A percentile compares a stretch with the other conserved stretches of the same genome.
Conservation (phyloP, 2,888 invertebrate species). For the Ectemnius continuus region DNA sequence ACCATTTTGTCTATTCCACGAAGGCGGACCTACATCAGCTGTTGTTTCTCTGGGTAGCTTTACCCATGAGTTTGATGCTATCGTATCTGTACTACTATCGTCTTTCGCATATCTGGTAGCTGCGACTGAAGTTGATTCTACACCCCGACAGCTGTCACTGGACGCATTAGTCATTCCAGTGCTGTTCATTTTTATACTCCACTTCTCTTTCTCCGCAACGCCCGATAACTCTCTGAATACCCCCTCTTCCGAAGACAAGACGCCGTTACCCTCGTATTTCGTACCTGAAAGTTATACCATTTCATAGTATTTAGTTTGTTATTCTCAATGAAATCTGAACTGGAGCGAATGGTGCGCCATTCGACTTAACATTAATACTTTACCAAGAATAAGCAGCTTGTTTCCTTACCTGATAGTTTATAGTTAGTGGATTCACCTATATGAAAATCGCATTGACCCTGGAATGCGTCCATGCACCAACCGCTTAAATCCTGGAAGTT, state of each 20-base stretch:
- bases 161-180: constrained; percentile 38
- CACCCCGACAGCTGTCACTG: constrained; percentile 29
- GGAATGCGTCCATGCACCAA: constrained; percentile 79
- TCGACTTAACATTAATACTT: too few relatives aligned
- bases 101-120: constrained; percentile 46
- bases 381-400: background rate
- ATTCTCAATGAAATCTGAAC: background rate
- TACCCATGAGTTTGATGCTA: constrained; percentile 37
- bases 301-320: background rate
- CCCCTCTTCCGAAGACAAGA: constrained; percentile 66
- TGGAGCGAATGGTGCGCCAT: too few relatives aligned
- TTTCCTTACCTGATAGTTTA: constrained; percentile 69
- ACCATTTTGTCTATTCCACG: constrained; percentile 41
- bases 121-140: constrained; percentile 34
- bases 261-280: constrained; percentile 70
- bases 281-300: constrained; percentile 56
- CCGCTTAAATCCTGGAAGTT: constrained; percentile 85
- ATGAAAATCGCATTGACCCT: constrained; percentile 73
- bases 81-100: constrained; percentile 52
- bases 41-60: constrained; percentile 39
- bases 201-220: constrained; percentile 47
- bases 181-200: constrained; percentile 48
- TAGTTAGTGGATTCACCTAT: constrained; percentile 73
- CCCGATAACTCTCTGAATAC: constrained; percentile 54
- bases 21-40: constrained; percentile 19